Evolutionary conservation across 2,797 vertebrate species (phyloP).

Genomic region (Peromyscus melanophrys): DNA sequence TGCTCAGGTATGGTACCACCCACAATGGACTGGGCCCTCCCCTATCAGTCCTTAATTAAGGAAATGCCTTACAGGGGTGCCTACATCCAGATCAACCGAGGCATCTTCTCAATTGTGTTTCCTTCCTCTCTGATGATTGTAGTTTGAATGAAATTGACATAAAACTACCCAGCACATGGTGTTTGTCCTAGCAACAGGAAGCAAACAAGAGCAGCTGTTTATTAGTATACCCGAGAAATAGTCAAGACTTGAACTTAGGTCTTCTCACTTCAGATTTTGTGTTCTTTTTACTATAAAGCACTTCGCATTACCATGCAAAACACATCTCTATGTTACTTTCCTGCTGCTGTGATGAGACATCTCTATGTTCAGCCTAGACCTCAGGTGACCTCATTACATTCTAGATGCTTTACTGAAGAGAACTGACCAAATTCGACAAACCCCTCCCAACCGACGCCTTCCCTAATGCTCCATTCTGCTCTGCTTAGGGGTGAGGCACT

Average conservation of each 20-base stretch:
- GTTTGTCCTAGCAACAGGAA: background rate
- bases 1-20: background rate
- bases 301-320: background rate
- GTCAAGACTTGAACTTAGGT: background rate
- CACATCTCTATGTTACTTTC: no score
- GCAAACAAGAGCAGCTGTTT: background rate
- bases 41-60: background rate
- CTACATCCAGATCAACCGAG: background rate
- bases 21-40: background rate
- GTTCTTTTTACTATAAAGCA: background rate
- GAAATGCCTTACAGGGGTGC: background rate
- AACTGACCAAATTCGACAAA: background rate
- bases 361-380: background rate
- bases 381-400: background rate
- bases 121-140: background rate
- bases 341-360: no score
- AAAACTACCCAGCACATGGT: background rate
- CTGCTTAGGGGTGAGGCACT: no score
- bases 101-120: background rate
- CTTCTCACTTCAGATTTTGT: background rate
- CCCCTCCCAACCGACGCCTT: background rate
- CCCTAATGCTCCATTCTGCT: no score
- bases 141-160: background rate
- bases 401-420: background rate
- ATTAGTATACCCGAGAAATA: background rate